phyloP scores from a whole-genome alignment of 2,113 vertebrate genomes.

The Emydura subglobosa region DNA sequence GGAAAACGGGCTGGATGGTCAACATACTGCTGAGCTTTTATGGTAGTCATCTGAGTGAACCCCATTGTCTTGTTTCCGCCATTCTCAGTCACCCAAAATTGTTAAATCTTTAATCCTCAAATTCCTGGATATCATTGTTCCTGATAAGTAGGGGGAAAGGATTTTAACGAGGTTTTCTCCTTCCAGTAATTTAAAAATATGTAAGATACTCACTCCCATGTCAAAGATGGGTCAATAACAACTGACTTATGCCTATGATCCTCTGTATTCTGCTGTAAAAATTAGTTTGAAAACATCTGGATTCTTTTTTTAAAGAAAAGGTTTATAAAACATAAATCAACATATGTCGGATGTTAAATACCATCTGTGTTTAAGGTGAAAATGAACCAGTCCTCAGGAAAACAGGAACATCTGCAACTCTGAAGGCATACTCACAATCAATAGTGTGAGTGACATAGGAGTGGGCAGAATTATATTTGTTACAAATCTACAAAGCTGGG shows the following conservation, averaged over 20 bases:
- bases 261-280: slow-evolving; percentile 5
- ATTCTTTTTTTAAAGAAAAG: neutral
- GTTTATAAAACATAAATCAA: neutral
- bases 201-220: neutral
- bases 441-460: neutral
- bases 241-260: neutral
- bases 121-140: neutral
- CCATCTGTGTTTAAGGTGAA: neutral
- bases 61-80: neutral
- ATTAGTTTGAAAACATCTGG: neutral
- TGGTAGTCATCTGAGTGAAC: neutral
- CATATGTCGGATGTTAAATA: neutral
- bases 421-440: neutral
- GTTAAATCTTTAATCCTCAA: neutral
- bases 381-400: neutral
- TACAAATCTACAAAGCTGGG: neutral
- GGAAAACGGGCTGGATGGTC: neutral
- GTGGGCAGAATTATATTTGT: neutral
- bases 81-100: neutral
- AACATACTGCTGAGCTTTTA: neutral
- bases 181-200: neutral
- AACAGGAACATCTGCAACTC: neutral
- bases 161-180: neutral
- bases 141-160: neutral
- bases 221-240: neutral